Evolutionary conservation across 2,113 vertebrate species (phyloP).

Genomic region (Machaerirhynchus nigripectus): DNA sequence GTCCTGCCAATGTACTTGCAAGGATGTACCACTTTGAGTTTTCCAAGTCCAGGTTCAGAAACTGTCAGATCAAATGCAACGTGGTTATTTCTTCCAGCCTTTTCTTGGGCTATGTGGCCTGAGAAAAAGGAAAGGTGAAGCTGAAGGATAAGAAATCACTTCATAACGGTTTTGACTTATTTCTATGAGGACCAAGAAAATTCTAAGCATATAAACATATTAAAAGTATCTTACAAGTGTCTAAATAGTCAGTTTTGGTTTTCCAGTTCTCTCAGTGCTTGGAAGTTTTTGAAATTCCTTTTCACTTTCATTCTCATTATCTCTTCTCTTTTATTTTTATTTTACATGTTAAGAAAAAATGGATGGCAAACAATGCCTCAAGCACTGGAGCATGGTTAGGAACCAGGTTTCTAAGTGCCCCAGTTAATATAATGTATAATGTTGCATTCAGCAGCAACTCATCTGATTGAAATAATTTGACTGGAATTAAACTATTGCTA

Average conservation of each 20-base stretch:
- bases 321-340: conserved; percentile 29
- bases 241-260: not conserved
- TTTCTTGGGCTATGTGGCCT: not conserved
- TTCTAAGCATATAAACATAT: not conserved
- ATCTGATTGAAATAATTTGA: conserved; percentile 70
- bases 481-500: conserved; percentile 74
- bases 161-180: not conserved
- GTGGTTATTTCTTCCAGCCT: not conserved
- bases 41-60: not conserved
- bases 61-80: not conserved
- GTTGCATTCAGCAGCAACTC: conserved; percentile 4
- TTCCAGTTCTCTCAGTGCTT: not conserved
- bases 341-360: conserved; percentile 21
- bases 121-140: not conserved
- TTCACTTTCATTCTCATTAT: not conserved
- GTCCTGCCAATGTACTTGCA: not conserved
- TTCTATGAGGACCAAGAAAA: not conserved
- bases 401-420: conserved; percentile 39
- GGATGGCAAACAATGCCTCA: conserved; percentile 3
- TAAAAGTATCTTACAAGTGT: not conserved
- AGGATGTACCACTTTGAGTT: not conserved
- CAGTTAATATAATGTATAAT: conserved; percentile 48
- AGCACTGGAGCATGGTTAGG: not conserved
- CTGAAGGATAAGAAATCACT: not conserved
- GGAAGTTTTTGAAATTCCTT: not conserved